These are phyloP conservation scores for Emydoidea blandingii DNA, from an alignment of 2,797 vertebrate species.

Conservation along the genomic window DNA sequence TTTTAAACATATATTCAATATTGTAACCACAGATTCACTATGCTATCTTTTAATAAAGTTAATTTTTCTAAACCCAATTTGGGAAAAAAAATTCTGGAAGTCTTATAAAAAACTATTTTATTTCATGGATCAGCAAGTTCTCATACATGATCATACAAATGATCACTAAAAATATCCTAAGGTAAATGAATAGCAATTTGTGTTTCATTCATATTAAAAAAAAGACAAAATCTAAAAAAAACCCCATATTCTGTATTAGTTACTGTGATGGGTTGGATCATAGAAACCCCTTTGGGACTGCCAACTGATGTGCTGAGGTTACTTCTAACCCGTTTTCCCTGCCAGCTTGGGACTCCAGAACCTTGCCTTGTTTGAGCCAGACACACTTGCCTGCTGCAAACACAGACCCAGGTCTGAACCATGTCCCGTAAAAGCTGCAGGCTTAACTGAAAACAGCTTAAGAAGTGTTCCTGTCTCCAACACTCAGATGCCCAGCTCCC, in stretches of 20 bases:
- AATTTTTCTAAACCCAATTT: not conserved
- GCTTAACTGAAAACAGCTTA: too few species aligned
- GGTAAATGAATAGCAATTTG: not conserved
- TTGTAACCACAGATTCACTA: not conserved
- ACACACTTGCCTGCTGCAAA: too few species aligned
- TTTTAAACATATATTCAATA: not conserved
- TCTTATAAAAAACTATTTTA: not conserved
- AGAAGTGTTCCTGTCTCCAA: too few species aligned
- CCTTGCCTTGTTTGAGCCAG: too few species aligned
- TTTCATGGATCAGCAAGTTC: not conserved
- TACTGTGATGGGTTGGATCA: too few species aligned
- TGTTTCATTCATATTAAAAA: not conserved
- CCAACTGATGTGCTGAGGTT: too few species aligned
- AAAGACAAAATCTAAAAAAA: not conserved
- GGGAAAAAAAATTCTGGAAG: not conserved
- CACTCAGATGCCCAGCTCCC: too few species aligned
- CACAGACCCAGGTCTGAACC: too few species aligned
- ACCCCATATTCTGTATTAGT: not conserved
- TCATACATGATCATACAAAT: not conserved
- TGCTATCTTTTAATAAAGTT: not conserved
- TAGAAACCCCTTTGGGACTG: too few species aligned
- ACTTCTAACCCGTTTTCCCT: too few species aligned
- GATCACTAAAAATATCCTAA: not conserved
- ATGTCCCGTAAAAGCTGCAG: too few species aligned
- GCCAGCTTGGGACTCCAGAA: too few species aligned